Conservation (phyloP, 2,888 invertebrate genomes). For the Sphecodes monilicornis region DNA sequence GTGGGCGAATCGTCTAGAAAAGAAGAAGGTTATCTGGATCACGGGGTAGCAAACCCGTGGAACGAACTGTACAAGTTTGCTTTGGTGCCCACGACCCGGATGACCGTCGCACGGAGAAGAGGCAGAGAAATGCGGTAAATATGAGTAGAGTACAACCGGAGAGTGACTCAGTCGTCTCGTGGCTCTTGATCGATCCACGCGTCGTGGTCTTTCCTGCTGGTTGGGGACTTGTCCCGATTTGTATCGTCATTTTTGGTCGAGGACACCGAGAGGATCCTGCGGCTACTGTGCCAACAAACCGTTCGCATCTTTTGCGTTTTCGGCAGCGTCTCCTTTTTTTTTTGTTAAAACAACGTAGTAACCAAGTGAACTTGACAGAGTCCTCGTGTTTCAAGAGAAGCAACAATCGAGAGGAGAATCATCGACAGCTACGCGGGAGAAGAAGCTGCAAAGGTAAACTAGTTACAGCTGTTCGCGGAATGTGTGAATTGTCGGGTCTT, state of each 20-base stretch:
- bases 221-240: background rate
- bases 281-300: background rate
- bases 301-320: background rate
- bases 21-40: conserved; percentile 21
- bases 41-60: background rate
- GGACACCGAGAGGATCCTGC: background rate
- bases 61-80: conserved; percentile 9
- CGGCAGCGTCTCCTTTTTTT: background rate
- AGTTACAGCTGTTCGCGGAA: background rate
- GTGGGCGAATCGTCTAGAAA: background rate
- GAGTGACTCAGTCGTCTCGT: conserved; percentile 52
- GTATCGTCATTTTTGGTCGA: background rate
- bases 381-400: background rate
- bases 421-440: background rate
- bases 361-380: no score
- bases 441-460: background rate
- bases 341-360: background rate
- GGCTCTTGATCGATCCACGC: conserved; percentile 49
- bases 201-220: conserved; percentile 5
- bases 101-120: conserved; percentile 28
- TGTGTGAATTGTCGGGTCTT: background rate
- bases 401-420: background rate
- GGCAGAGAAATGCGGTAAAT: conserved; percentile 51
- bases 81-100: conserved; percentile 23
- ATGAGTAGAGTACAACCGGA: conserved; percentile 23